phyloP scores from a whole-genome alignment of 1,140 invertebrate species.

The Phymastichus coffea region DNA sequence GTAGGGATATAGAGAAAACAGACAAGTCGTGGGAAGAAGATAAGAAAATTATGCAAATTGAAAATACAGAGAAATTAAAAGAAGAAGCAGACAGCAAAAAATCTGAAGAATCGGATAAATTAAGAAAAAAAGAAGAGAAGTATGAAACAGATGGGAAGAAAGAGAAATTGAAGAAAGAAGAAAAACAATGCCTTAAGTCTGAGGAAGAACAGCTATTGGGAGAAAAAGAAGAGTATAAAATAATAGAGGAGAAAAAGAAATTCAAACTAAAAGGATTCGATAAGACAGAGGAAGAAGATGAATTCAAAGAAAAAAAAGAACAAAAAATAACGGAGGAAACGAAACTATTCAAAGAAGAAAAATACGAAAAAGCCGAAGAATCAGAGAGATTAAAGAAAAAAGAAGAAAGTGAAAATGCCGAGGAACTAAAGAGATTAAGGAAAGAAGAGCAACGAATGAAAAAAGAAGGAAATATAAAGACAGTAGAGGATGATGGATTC shows the following conservation, averaged over 20 bases:
- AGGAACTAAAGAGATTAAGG: constrained; percentile 18
- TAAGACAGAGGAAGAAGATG: constrained; percentile 1
- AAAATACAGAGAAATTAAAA: constrained; percentile 7
- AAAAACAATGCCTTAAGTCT: neutral
- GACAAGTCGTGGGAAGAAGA: too few relatives aligned
- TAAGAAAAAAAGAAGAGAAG: constrained; percentile 23
- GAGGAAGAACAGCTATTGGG: neutral
- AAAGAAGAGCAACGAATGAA: constrained; percentile 22
- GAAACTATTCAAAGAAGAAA: neutral
- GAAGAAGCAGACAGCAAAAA: constrained; percentile 2
- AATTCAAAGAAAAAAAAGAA: neutral
- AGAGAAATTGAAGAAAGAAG: neutral
- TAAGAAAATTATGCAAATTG: too few relatives aligned
- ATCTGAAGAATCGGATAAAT: constrained; percentile 17
- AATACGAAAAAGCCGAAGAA: constrained; percentile 20
- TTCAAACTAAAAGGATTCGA: constrained; percentile 1
- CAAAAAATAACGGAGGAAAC: neutral
- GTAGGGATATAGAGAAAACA: too few relatives aligned
- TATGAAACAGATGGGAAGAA: neutral
- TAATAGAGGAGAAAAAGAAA: constrained; percentile 18
- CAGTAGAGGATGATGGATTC: neutral
- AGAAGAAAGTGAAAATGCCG: constrained; percentile 24
- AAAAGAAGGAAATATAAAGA: constrained; percentile 3
- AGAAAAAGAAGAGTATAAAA: constrained; percentile 2
- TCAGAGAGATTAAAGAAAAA: constrained; percentile 21